Percentiles rank a stretch among this genome's conserved stretches.
phyloP scores from a whole-genome alignment of 2,797 vertebrate genomes.

The Etheostoma perlongum region DNA sequence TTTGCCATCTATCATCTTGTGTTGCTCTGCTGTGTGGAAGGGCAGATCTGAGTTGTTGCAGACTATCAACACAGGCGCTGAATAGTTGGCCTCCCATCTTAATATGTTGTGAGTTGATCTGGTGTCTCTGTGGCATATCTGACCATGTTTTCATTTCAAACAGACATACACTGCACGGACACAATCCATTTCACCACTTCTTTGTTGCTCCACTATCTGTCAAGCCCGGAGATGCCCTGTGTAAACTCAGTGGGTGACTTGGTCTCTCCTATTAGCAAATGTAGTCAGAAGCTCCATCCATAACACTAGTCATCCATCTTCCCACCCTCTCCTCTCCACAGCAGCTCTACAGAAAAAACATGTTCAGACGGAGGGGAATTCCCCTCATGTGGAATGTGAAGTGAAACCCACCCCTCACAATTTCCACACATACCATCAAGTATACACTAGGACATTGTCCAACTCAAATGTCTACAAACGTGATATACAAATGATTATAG shows the following conservation, averaged over 20 bases:
- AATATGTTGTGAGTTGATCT: slow-evolving; percentile 35
- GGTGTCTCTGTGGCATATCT: slow-evolving; percentile 10
- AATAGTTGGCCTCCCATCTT: slow-evolving; percentile 42
- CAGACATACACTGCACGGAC: not conserved
- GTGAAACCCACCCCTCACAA: slow-evolving; percentile 26
- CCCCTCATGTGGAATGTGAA: slow-evolving; percentile 16
- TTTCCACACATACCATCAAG: slow-evolving; percentile 11
- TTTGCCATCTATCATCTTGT: slow-evolving; percentile 45
- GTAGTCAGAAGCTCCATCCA: slow-evolving; percentile 44
- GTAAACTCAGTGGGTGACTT: slow-evolving; percentile 53
- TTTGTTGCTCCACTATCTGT: not conserved
- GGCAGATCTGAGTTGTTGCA: slow-evolving; percentile 23
- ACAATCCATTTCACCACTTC: not conserved
- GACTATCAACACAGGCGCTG: slow-evolving; percentile 33
- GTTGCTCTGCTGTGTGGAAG: slow-evolving; percentile 16
- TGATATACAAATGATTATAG: not conserved
- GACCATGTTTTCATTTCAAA: slow-evolving; percentile 31
- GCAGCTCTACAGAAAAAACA: slow-evolving; percentile 10
- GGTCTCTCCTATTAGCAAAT: slow-evolving; percentile 58
- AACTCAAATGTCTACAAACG: not conserved
- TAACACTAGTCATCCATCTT: slow-evolving; percentile 17
- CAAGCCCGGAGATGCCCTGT: slow-evolving; percentile 11
- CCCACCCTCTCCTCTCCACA: not conserved
- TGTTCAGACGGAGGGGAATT: slow-evolving; percentile 30
- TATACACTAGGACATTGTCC: not conserved